Evolutionary conservation across 2,113 vertebrate genomes (phyloP).

Genomic region (Indri indri): DNA sequence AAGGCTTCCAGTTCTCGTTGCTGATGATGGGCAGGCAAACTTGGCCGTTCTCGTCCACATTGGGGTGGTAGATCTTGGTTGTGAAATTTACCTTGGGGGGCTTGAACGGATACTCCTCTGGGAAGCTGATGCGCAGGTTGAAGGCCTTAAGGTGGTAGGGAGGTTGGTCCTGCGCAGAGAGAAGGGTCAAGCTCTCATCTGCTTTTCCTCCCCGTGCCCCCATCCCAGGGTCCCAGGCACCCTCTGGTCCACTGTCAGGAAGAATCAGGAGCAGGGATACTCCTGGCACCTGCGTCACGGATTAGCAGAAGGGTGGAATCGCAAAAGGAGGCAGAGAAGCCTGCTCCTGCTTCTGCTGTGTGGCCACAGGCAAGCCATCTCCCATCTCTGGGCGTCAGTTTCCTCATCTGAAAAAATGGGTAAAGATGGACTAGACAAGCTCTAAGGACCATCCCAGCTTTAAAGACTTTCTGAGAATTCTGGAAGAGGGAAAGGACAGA

Average conservation of each 20-base stretch:
- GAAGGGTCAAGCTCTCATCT: not conserved
- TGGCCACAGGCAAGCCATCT: not conserved
- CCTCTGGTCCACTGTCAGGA: not conserved
- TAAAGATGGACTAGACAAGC: not conserved
- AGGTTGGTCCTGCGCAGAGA: slow-evolving; percentile 58
- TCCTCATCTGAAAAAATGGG: not conserved
- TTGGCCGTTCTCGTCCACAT: slow-evolving; percentile 49
- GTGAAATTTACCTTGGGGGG: slow-evolving; percentile 74
- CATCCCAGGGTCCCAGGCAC: too few relatives aligned
- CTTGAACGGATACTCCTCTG: slow-evolving; percentile 61
- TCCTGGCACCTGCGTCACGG: not conserved
- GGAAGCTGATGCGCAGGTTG: slow-evolving; percentile 77
- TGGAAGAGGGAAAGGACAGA: not conserved
- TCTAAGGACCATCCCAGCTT: not conserved
- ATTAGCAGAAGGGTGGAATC: not conserved
- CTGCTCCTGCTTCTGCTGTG: not conserved
- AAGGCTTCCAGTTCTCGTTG: slow-evolving; percentile 36
- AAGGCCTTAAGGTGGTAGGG: slow-evolving; percentile 81
- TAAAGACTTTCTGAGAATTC: not conserved
- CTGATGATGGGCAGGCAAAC: slow-evolving; percentile 82
- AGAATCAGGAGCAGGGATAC: fast-evolving
- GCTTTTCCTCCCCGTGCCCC: fast-evolving
- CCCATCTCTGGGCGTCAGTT: not conserved
- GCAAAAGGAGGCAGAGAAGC: not conserved
- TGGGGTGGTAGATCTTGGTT: slow-evolving; percentile 85